Percentiles rank a stretch among this genome's conserved stretches.
These are phyloP conservation scores for Trissonchulus sp. DNA, from an alignment of 2,888 invertebrate species.

Conservation along the genomic window DNA sequence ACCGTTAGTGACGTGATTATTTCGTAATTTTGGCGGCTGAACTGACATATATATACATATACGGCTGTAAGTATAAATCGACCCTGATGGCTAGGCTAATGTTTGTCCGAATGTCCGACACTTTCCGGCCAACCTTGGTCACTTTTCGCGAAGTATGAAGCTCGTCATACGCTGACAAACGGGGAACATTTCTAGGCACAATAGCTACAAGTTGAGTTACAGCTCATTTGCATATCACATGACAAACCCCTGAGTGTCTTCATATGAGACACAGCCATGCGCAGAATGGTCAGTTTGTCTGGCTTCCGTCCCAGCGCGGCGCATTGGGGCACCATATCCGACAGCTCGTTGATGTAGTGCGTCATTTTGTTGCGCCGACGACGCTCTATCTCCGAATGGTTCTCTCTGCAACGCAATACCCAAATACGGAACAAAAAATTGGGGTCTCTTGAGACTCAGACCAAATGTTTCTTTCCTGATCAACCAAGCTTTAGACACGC, in stretches of 20 bases:
- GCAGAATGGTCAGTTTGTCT: slow-evolving; percentile 94
- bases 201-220: too few relatives aligned
- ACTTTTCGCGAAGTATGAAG: too few relatives aligned
- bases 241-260: slow-evolving; percentile 78
- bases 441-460: not conserved
- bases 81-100: too few relatives aligned
- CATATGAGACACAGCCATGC: slow-evolving; percentile 99
- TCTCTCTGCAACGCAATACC: slow-evolving; percentile 65
- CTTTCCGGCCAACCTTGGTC: too few relatives aligned
- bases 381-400: slow-evolving; percentile 97
- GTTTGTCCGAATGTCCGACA: too few relatives aligned
- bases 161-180: too few relatives aligned
- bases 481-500: not conserved
- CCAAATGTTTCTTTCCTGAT: not conserved
- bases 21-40: too few relatives aligned
- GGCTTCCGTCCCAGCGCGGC: slow-evolving; percentile 95
- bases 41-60: too few relatives aligned
- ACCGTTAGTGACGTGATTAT: too few relatives aligned
- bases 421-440: slow-evolving; percentile 26
- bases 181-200: too few relatives aligned
- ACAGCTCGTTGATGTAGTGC: slow-evolving; percentile 96
- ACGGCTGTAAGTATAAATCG: too few relatives aligned
- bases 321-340: slow-evolving; percentile 99
- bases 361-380: slow-evolving; percentile 99
- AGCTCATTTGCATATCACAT: too few relatives aligned